phyloP scores from a whole-genome alignment of 1,140 invertebrate genomes.

The Zaprionus lachaisei region DNA sequence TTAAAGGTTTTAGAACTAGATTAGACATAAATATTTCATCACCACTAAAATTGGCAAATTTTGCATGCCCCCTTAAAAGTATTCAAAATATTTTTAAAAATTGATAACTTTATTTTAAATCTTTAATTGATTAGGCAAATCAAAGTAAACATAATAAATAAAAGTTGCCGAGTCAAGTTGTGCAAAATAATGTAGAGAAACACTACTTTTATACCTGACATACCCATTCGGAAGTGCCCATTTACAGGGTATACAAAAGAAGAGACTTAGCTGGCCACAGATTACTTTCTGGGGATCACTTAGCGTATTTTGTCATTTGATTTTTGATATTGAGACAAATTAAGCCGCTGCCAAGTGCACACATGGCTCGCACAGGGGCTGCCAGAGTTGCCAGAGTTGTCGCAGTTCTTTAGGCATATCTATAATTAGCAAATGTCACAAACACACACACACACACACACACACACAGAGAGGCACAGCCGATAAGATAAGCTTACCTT shows the following conservation, averaged over 20 bases:
- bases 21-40: not conserved
- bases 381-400: constrained; percentile 18
- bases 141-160: not conserved
- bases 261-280: not conserved
- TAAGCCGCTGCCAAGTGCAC: constrained; percentile 15
- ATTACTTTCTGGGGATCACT: not conserved
- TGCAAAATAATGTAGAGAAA: not conserved
- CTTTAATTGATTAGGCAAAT: not conserved
- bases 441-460: constrained; percentile 18
- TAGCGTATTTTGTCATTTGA: constrained; percentile 39
- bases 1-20: not conserved
- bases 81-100: too few species aligned
- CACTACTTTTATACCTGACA: not conserved
- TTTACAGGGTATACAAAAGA: not conserved
- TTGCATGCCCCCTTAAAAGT: too few species aligned
- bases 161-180: not conserved
- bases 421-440: constrained; percentile 74
- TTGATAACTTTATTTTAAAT: too few species aligned
- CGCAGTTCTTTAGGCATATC: constrained; percentile 39
- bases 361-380: constrained; percentile 3
- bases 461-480: not conserved
- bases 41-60: not conserved
- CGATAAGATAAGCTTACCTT: constrained; percentile 60
- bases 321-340: not conserved
- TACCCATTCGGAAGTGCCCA: not conserved